These are phyloP conservation scores for Daktulosphaira vitifoliae DNA, from an alignment of 1,140 invertebrate species.

Conservation along the genomic window DNA sequence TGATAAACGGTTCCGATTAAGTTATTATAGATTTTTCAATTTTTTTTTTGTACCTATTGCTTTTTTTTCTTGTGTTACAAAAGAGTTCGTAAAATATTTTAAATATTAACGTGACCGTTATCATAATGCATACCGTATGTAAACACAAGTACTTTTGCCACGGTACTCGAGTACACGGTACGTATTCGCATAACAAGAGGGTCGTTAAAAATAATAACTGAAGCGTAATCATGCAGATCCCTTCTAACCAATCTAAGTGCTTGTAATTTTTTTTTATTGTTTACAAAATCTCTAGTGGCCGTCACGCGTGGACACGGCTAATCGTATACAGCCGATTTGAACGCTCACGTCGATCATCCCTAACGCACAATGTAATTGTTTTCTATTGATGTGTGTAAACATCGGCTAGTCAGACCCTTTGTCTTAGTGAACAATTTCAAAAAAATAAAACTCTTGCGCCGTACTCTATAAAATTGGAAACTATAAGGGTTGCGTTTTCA, in stretches of 20 bases:
- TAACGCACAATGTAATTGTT: neutral
- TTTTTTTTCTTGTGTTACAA: neutral
- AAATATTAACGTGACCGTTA: slow-evolving; percentile 18
- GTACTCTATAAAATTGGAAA: too few relatives aligned
- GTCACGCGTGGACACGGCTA: slow-evolving; percentile 18
- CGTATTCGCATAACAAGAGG: neutral
- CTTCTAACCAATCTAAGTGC: neutral
- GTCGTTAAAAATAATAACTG: slow-evolving; percentile 30
- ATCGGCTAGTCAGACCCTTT: neutral
- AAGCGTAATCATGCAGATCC: neutral
- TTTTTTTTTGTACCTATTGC: neutral
- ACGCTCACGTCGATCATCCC: neutral
- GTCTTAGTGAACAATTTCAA: neutral
- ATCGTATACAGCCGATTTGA: neutral
- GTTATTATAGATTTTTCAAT: slow-evolving; percentile 25
- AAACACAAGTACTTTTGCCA: slow-evolving; percentile 12
- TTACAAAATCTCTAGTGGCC: slow-evolving; percentile 15
- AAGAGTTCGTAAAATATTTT: neutral
- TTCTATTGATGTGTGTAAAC: slow-evolving; percentile 10
- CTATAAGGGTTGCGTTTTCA: too few relatives aligned
- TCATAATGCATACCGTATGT: neutral
- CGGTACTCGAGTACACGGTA: neutral
- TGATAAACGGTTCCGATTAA: slow-evolving; percentile 28
- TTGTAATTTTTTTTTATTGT: neutral
- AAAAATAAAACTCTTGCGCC: too few relatives aligned